Base-by-base conservation (phyloP, 2,888 invertebrate species). In the Ryuthela nishihirai region DNA sequence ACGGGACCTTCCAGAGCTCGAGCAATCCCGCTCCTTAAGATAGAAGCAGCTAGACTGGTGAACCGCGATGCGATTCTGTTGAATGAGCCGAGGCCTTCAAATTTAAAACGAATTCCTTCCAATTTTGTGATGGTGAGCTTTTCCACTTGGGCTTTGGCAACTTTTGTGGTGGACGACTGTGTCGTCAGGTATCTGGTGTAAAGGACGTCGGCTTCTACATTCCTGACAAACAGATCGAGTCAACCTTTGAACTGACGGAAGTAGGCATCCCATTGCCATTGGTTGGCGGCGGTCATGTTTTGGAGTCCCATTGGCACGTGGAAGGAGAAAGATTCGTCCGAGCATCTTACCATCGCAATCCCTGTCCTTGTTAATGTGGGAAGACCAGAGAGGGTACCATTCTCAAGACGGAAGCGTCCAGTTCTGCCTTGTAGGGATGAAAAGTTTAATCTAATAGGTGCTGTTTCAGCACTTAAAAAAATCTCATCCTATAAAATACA, bases 341-440 rank as follows among this genome's bases (percentile, higher is more conserved):
- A 34, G 34, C 58, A 59, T 10, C 58, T 52, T 6, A 48, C 42
- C 17, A 59, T 9, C 1, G 58, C 52, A 5, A 43, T 43, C 1
- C 58, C 58, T 4, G 23, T 40, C 12, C 58, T 41, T 9, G 15
- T 12, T 2, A 59, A 2, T 21, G 24, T 42, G 4, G 15, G 34
- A 7, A 59, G 45, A 20, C 50, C 50, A 6, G 21, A 18, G 25
- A 59, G 17, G 4, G 58, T 53, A 10, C 58, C 58, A 25, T 59
- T 59, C 47, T 53, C 52, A 2, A 59, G 53, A 2, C 25, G 25
- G 39, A 59, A 38, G n/a, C n/a, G n/a, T n/a, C n/a, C n/a, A n/a
- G n/a, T n/a, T n/a, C n/a, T n/a, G n/a, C n/a, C n/a, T n/a, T n/a
- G n/a, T n/a, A n/a, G n/a, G n/a, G n/a, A n/a, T n/a, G n/a, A n/a